A percentile compares a stretch with the other conserved stretches of the same genome.
These are phyloP conservation scores for Heterochromis multidens DNA, from an alignment of 2,113 vertebrate species.

Conservation along the genomic window DNA sequence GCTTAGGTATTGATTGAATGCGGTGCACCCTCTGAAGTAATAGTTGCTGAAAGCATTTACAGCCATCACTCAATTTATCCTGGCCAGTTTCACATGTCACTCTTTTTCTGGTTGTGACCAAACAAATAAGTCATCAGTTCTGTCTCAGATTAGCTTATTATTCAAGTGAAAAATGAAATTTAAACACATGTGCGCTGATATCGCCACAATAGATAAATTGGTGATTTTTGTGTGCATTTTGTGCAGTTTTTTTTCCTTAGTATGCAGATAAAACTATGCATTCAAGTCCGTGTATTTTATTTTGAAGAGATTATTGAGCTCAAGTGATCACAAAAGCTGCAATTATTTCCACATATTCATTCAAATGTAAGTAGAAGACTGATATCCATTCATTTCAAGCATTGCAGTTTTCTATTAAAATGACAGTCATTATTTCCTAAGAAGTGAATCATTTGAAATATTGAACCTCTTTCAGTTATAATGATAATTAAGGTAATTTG, in stretches of 20 bases:
- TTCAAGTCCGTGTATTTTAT: not conserved
- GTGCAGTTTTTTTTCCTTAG: not conserved
- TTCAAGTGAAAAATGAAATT: conserved; percentile 15
- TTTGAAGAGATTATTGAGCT: not conserved
- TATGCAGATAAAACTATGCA: too few relatives aligned
- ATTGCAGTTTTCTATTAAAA: not conserved
- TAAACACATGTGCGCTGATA: not conserved
- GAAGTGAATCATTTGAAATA: not conserved
- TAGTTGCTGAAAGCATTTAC: conserved; percentile 79
- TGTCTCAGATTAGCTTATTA: not conserved
- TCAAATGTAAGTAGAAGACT: not conserved
- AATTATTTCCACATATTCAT: not conserved
- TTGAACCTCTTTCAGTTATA: not conserved
- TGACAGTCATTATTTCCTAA: not conserved
- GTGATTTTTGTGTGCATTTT: not conserved
- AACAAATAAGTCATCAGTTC: conserved; percentile 31
- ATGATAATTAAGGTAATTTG: not conserved
- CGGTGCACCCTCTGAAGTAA: conserved; percentile 75
- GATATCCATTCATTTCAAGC: not conserved
- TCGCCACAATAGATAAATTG: not conserved
- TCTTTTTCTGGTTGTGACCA: conserved; percentile 26
- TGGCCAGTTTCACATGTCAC: conserved; percentile 22
- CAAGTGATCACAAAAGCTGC: not conserved
- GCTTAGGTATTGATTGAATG: conserved; percentile 78
- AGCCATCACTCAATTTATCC: conserved; percentile 68